phyloP scores from a whole-genome alignment of 2,797 vertebrate genomes.

The Phalloptychus januarius region DNA sequence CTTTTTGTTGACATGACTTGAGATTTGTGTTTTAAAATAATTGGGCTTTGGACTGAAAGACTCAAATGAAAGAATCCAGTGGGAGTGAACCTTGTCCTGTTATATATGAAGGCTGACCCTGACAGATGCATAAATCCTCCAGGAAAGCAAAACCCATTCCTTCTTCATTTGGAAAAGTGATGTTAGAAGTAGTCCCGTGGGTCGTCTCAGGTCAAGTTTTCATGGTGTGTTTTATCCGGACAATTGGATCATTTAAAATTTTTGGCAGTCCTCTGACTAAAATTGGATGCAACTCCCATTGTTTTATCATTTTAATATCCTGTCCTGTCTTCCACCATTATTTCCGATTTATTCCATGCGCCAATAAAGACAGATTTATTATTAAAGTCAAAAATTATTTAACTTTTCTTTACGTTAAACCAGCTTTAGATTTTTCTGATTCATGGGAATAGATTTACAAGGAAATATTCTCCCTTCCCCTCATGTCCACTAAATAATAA shows the following conservation, averaged over 20 bases:
- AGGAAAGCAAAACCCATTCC: conserved; percentile 35
- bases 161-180: conserved; percentile 28
- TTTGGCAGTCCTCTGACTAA: conserved; percentile 19
- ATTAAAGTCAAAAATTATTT: neutral
- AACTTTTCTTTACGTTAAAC: neutral
- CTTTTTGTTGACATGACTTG: conserved; percentile 34
- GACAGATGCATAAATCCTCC: conserved; percentile 35
- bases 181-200: conserved; percentile 29
- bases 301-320: conserved; percentile 23
- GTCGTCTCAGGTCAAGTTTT: conserved; percentile 42
- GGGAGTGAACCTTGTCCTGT: conserved; percentile 51
- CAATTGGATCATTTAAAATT: conserved; percentile 39
- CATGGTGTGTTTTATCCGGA: conserved; percentile 47
- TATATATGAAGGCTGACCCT: conserved; percentile 23
- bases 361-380: neutral
- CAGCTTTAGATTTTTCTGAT: conserved; percentile 5
- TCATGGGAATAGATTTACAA: conserved; percentile 6
- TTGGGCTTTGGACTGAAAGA: conserved; percentile 33
- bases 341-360: conserved; percentile 8
- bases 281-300: conserved; percentile 24
- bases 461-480: conserved; percentile 3
- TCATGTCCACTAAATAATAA: conserved; percentile 40
- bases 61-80: conserved; percentile 56
- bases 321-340: conserved; percentile 12
- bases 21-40: conserved; percentile 35